Conservation (phyloP, 2,888 invertebrate species). For the Ditula angustiorana region DNA sequence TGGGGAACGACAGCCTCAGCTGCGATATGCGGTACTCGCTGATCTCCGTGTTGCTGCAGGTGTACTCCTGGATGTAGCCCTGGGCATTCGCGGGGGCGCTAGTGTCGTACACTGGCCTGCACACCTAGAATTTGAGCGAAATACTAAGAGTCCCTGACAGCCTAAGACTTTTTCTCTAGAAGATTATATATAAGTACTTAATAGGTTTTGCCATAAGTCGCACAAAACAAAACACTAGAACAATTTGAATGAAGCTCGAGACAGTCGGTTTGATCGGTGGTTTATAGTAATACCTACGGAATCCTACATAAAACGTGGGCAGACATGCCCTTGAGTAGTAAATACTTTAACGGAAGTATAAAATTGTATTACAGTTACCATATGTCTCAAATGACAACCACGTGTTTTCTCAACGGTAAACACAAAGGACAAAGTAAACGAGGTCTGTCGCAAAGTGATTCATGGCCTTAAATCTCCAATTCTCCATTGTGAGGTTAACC, state of each 20-base stretch:
- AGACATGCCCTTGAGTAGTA: too few species aligned
- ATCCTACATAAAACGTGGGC: too few species aligned
- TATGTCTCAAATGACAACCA: background rate
- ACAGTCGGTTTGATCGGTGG: too few species aligned
- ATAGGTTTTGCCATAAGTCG: too few species aligned
- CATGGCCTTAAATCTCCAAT: background rate
- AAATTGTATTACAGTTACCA: background rate
- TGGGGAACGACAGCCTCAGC: constrained; percentile 85
- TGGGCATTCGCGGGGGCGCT: constrained; percentile 66
- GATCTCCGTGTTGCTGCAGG: constrained; percentile 56
- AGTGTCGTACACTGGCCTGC: constrained; percentile 87
- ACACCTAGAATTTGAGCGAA: constrained; percentile 70
- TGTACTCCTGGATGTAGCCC: constrained; percentile 77
- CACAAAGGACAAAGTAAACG: background rate
- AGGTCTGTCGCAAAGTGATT: background rate
- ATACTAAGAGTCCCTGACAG: too few species aligned
- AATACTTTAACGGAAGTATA: background rate
- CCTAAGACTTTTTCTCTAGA: too few species aligned
- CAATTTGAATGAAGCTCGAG: too few species aligned
- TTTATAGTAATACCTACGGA: too few species aligned
- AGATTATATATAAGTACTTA: too few species aligned
- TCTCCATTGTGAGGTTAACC: background rate
- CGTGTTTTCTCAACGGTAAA: background rate
- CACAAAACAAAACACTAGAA: too few species aligned
- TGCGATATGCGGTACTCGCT: constrained; percentile 72